Conservation (phyloP, 2,113 vertebrate genomes). For the Xenopus borealis region DNA sequence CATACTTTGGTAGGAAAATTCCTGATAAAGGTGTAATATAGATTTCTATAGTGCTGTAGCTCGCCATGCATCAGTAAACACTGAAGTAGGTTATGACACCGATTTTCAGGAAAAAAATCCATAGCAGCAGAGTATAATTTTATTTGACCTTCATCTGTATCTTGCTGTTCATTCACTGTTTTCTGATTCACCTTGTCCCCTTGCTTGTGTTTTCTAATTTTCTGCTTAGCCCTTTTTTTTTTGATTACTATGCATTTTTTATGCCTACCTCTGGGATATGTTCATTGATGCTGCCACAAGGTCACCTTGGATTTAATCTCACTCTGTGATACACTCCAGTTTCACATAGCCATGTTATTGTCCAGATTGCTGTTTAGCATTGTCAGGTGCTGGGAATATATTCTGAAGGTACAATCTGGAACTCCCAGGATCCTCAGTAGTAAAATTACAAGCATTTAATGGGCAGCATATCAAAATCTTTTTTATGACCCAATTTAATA, state of each 20-base stretch:
- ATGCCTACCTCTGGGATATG: constrained; percentile 21
- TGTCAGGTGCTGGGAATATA: too few relatives aligned
- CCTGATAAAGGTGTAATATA: neutral
- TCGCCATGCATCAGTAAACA: neutral
- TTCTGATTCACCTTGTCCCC: constrained; percentile 14
- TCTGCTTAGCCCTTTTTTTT: constrained; percentile 6
- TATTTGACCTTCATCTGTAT: constrained; percentile 24
- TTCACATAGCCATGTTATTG: too few relatives aligned
- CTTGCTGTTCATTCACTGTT: constrained; percentile 11
- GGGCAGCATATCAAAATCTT: too few relatives aligned
- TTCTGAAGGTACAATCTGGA: too few relatives aligned
- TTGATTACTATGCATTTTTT: constrained; percentile 28
- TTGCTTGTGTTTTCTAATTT: constrained; percentile 7
- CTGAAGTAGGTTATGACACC: neutral
- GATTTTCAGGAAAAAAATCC: neutral
- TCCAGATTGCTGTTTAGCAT: too few relatives aligned
- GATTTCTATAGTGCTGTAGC: neutral
- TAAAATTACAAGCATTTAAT: too few relatives aligned
- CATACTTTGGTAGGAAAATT: too few relatives aligned
- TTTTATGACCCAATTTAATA: too few relatives aligned
- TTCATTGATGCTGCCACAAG: constrained; percentile 4
- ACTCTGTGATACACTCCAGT: neutral
- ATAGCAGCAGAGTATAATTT: neutral
- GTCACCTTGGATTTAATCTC: constrained; percentile 11
- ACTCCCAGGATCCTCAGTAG: too few relatives aligned